Conservation (phyloP, 1,140 invertebrate genomes). For the Steinernema khuongi region DNA sequence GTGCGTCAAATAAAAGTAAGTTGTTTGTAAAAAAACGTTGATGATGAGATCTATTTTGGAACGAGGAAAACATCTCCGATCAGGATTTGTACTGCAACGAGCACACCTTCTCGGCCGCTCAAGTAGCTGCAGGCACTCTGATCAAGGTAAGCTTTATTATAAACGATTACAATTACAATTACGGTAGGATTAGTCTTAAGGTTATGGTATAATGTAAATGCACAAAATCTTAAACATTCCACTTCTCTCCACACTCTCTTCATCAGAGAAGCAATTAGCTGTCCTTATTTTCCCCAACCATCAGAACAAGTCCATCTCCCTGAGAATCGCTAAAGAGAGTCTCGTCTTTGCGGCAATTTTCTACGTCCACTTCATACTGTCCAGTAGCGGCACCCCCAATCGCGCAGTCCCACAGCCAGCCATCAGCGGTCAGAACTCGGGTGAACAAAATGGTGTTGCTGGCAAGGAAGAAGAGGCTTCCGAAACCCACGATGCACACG, state of each 20-base stretch:
- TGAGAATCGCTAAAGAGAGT: background rate
- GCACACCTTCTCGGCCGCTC: background rate
- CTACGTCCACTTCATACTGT: background rate
- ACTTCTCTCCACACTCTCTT: too few relatives aligned
- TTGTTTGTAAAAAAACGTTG: too few relatives aligned
- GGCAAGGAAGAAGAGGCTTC: slow-evolving; percentile 39
- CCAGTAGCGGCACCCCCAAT: background rate
- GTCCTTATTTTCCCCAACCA: too few relatives aligned
- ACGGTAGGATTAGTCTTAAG: too few relatives aligned
- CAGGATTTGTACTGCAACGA: background rate
- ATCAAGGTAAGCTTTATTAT: background rate
- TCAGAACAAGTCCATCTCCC: too few relatives aligned
- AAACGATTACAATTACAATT: background rate
- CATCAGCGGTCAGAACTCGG: slow-evolving; percentile 45
- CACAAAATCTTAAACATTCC: too few relatives aligned
- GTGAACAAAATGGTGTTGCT: slow-evolving; percentile 46
- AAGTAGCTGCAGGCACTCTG: background rate
- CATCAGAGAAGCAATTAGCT: too few relatives aligned
- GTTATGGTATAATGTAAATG: too few relatives aligned
- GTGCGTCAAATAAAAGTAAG: too few relatives aligned
- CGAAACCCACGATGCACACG: slow-evolving; percentile 32
- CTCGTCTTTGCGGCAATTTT: too few relatives aligned
- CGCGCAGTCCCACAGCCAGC: slow-evolving; percentile 36
- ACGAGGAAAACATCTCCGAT: background rate
- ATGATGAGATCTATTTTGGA: background rate